Conservation (phyloP, 2,113 vertebrate genomes). For the Fukomys damarensis region DNA sequence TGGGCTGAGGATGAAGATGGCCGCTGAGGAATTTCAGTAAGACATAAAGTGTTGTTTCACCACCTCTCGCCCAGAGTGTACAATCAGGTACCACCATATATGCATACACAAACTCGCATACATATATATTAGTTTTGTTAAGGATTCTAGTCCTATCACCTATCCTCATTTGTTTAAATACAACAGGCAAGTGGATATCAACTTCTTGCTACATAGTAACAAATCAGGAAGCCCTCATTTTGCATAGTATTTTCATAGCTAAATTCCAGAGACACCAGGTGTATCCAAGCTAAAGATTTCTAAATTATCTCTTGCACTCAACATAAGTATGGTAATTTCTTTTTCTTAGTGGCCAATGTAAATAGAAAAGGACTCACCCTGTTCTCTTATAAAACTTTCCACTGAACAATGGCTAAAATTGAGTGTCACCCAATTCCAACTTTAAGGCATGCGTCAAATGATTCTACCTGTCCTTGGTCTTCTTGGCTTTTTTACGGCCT, state of each 20-base stretch:
- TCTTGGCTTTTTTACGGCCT: neutral
- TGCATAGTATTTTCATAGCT: slow-evolving; percentile 10
- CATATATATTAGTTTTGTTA: neutral
- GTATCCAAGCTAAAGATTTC: neutral
- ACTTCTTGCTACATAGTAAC: neutral
- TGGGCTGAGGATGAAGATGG: neutral
- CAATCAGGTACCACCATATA: neutral
- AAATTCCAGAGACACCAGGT: neutral
- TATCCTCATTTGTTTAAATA: neutral
- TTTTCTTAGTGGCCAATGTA: neutral
- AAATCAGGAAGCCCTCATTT: neutral
- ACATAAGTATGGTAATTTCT: neutral
- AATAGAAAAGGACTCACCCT: neutral
- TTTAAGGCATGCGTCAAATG: neutral
- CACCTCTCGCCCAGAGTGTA: neutral
- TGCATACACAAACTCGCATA: too few relatives aligned
- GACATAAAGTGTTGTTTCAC: neutral
- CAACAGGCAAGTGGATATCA: neutral
- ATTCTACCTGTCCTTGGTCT: neutral
- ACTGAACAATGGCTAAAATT: neutral
- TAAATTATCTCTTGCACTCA: slow-evolving; percentile 9
- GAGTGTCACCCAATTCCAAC: neutral
- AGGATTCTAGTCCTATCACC: neutral
- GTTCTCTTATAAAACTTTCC: neutral
- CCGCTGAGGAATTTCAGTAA: neutral